These are phyloP conservation scores for Vicugna pacos DNA, from an alignment of 2,113 vertebrate species.

Conservation along the genomic window DNA sequence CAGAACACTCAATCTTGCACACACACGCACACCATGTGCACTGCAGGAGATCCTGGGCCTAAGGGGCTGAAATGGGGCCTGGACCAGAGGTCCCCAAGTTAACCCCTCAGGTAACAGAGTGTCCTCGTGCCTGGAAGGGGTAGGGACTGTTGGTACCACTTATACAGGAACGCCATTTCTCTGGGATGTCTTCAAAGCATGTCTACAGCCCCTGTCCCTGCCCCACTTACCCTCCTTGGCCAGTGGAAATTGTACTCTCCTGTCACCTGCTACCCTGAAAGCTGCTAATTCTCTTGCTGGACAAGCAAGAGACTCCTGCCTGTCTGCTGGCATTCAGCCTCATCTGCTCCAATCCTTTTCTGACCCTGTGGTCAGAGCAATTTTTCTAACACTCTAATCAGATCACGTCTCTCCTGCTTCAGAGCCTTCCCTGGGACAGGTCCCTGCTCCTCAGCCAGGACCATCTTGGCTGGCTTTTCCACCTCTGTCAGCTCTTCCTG, in stretches of 20 bases:
- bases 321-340: not conserved
- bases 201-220: not conserved
- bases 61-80: not conserved
- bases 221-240: not conserved
- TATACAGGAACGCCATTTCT: not conserved
- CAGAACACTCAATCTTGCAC: fast-evolving
- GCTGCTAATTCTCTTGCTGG: not conserved
- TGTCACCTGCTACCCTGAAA: not conserved
- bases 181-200: not conserved
- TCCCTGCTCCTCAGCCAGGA: not conserved
- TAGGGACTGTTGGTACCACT: not conserved
- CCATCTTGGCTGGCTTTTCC: fast-evolving
- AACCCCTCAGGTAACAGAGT: not conserved
- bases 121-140: not conserved
- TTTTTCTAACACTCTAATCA: not conserved
- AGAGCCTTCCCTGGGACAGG: not conserved
- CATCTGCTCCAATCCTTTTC: not conserved
- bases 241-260: not conserved
- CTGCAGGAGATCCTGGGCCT: not conserved
- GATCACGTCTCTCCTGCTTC: not conserved
- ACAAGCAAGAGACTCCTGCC: not conserved
- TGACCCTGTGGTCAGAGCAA: not conserved
- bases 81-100: no score
- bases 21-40: fast-evolving
- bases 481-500: not conserved